Evolutionary conservation across 2,888 invertebrate genomes (phyloP).

Genomic region (Megalurothrips usitatus): DNA sequence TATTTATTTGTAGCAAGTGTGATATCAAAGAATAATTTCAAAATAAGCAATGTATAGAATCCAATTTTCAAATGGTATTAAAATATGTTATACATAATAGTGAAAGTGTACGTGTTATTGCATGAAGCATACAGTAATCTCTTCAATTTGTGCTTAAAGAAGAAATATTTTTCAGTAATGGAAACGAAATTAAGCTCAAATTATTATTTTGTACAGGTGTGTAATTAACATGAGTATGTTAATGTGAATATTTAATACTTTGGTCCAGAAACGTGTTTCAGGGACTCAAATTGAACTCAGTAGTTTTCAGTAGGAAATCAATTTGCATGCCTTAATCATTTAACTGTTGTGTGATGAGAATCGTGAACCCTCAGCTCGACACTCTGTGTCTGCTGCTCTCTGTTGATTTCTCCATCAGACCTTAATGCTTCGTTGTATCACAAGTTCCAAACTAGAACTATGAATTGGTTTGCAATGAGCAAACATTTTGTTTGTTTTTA

Average conservation of each 20-base stretch:
- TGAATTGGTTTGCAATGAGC: too few species aligned
- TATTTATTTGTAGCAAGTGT: constrained; percentile 8
- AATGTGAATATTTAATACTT: background rate
- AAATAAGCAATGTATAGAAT: background rate
- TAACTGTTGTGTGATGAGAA: too few species aligned
- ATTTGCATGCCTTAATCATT: too few species aligned
- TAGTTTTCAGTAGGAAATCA: too few species aligned
- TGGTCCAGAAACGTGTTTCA: background rate
- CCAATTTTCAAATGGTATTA: background rate
- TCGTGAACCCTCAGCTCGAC: too few species aligned
- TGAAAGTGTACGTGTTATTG: background rate
- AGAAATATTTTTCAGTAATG: background rate
- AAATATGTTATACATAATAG: background rate
- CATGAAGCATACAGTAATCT: background rate
- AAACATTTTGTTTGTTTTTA: too few species aligned
- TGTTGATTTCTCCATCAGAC: too few species aligned
- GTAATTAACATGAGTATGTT: background rate
- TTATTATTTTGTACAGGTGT: background rate
- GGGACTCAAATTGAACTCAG: background rate
- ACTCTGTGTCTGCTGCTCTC: too few species aligned
- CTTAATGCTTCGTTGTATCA: too few species aligned
- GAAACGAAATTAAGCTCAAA: background rate
- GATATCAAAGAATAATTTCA: constrained; percentile 5
- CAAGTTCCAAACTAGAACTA: too few species aligned
- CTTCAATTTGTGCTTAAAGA: background rate